Conservation (phyloP, 2,888 invertebrate species). For the Diarsia brunnea region DNA sequence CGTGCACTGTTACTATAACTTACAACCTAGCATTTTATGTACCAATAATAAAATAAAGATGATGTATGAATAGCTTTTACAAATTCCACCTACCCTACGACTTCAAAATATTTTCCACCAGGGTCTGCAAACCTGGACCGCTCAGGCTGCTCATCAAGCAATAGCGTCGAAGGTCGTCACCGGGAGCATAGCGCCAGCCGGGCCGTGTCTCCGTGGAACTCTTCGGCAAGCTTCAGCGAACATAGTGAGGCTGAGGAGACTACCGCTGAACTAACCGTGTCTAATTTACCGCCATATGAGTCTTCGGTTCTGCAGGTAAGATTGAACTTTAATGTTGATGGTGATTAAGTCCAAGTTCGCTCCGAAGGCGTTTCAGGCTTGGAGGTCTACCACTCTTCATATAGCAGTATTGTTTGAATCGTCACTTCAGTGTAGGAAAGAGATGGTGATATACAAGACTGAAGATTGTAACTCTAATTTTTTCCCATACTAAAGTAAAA, state of each 20-base stretch:
- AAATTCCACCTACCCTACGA: slow-evolving; percentile 6
- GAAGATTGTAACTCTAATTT: not conserved
- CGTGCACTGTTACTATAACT: not conserved
- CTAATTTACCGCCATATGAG: slow-evolving; percentile 85
- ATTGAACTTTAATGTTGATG: not conserved
- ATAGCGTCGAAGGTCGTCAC: slow-evolving; percentile 82
- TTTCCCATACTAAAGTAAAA: not conserved
- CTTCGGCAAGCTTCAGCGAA: slow-evolving; percentile 85
- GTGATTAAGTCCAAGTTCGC: not conserved
- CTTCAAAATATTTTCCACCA: slow-evolving; percentile 52
- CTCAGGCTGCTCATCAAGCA: slow-evolving; percentile 86
- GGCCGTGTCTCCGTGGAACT: slow-evolving; percentile 87
- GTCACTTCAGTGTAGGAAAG: not conserved
- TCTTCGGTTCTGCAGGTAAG: slow-evolving; percentile 80
- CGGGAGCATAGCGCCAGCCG: slow-evolving; percentile 77
- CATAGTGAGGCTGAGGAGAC: slow-evolving; percentile 84
- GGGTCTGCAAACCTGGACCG: slow-evolving; percentile 83
- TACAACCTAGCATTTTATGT: not conserved
- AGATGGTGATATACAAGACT: not conserved
- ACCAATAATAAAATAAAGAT: not conserved
- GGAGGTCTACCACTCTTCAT: not conserved
- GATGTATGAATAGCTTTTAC: not conserved
- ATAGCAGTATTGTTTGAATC: not conserved
- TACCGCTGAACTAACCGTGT: slow-evolving; percentile 83
- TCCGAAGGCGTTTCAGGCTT: not conserved